Evolutionary conservation across 2,888 invertebrate species (phyloP).

Genomic region (Acrobasis suavella): DNA sequence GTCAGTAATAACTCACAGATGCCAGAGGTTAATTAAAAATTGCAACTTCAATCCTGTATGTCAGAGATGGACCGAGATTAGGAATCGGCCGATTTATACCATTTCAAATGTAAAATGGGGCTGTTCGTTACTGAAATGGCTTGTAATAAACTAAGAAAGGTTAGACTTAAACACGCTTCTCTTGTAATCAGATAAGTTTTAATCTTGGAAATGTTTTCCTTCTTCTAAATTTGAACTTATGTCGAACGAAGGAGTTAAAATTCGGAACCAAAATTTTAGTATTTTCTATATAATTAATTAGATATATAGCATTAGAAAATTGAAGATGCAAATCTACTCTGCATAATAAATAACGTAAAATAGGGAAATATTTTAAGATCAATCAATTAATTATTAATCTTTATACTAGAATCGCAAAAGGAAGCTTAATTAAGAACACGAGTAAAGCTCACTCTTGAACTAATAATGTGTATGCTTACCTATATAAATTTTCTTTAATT

Average conservation of each 20-base stretch:
- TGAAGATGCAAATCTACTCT: too few relatives aligned
- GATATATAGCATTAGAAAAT: too few relatives aligned
- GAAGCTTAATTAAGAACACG: too few relatives aligned
- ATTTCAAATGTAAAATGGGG: conserved; percentile 41
- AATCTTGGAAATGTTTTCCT: conserved; percentile 14
- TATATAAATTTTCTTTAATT: too few relatives aligned
- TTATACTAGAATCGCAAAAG: too few relatives aligned
- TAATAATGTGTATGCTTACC: too few relatives aligned
- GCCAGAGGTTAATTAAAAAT: conserved; percentile 82
- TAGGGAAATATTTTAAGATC: too few relatives aligned
- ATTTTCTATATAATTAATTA: neutral
- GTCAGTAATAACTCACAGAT: conserved; percentile 74
- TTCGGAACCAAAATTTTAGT: neutral
- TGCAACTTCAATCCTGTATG: conserved; percentile 75
- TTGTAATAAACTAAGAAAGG: conserved; percentile 35
- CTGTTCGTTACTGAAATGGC: conserved; percentile 34
- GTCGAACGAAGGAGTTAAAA: neutral
- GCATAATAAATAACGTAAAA: too few relatives aligned
- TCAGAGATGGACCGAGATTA: conserved; percentile 70
- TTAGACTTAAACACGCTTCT: conserved; percentile 15
- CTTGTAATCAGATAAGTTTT: conserved; percentile 20
- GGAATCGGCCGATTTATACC: conserved; percentile 59
- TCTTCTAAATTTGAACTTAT: neutral
- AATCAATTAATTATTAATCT: too few relatives aligned
- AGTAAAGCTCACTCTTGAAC: too few relatives aligned